phyloP scores from a whole-genome alignment of 2,888 invertebrate genomes.

The Eupelmus urozonus region DNA sequence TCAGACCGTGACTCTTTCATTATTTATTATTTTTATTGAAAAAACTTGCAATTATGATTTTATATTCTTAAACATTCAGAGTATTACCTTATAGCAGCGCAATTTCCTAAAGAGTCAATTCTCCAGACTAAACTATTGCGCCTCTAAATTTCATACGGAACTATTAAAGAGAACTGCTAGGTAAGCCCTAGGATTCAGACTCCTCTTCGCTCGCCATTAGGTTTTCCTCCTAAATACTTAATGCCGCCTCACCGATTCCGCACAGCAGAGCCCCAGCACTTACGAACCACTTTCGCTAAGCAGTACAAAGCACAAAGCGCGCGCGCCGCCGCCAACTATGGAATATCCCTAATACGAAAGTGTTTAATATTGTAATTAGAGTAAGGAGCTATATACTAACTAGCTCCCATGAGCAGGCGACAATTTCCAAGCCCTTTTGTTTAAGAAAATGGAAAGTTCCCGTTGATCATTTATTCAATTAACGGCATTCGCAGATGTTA shows the following conservation, averaged over 20 bases:
- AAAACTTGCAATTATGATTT: too few relatives aligned
- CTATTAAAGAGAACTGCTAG: slow-evolving; percentile 14
- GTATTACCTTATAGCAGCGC: too few relatives aligned
- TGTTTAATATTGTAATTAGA: slow-evolving; percentile 31
- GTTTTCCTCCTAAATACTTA: slow-evolving; percentile 45
- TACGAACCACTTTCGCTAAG: slow-evolving; percentile 45
- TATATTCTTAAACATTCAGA: too few relatives aligned
- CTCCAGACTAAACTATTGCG: neutral
- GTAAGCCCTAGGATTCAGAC: slow-evolving; percentile 24
- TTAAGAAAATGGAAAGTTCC: slow-evolving; percentile 5
- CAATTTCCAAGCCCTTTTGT: neutral
- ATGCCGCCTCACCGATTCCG: slow-evolving; percentile 38
- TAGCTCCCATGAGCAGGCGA: neutral
- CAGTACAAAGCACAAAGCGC: slow-evolving; percentile 36
- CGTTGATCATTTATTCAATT: neutral
- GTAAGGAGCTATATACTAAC: neutral
- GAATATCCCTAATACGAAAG: slow-evolving; percentile 15
- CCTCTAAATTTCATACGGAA: neutral
- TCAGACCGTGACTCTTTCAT: neutral
- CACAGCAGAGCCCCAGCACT: slow-evolving; percentile 7
- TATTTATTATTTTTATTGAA: neutral
- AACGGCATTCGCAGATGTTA: neutral
- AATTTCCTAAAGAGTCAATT: neutral
- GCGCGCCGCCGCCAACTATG: neutral
- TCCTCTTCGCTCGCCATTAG: slow-evolving; percentile 38